Conservation (phyloP, 2,113 vertebrate genomes). For the Vidua macroura region DNA sequence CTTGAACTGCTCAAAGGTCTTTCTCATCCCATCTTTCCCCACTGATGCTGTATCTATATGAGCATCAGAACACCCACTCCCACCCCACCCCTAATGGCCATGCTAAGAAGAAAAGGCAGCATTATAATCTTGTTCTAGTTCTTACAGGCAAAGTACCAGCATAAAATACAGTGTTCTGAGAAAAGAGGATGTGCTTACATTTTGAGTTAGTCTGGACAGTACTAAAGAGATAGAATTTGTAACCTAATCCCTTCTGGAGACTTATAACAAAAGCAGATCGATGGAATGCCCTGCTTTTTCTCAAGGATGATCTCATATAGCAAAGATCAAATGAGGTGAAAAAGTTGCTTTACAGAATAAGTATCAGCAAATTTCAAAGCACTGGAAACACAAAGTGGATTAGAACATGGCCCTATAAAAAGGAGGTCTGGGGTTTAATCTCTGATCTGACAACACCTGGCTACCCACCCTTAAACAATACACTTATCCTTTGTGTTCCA, state of each 20-base stretch:
- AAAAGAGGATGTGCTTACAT: background rate
- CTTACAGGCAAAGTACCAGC: background rate
- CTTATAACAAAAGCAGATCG: background rate
- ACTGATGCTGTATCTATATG: background rate
- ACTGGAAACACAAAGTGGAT: background rate
- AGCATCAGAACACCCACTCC: background rate
- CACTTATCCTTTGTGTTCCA: background rate
- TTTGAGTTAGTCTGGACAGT: background rate
- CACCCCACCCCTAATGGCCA: background rate
- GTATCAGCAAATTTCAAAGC: conserved; percentile 4
- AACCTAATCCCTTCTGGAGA: background rate
- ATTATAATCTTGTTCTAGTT: background rate
- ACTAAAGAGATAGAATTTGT: background rate
- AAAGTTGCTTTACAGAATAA: background rate
- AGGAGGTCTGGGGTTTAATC: background rate
- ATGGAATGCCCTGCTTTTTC: background rate
- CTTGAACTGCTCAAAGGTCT: background rate
- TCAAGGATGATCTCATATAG: background rate
- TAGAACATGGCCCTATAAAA: background rate
- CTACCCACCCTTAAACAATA: background rate
- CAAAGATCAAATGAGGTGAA: background rate
- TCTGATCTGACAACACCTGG: background rate
- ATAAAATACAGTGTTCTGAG: background rate
- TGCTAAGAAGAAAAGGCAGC: background rate
- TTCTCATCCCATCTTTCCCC: background rate